phyloP scores from a whole-genome alignment of 1,140 invertebrate genomes.

The Drosophila lacertosa region DNA sequence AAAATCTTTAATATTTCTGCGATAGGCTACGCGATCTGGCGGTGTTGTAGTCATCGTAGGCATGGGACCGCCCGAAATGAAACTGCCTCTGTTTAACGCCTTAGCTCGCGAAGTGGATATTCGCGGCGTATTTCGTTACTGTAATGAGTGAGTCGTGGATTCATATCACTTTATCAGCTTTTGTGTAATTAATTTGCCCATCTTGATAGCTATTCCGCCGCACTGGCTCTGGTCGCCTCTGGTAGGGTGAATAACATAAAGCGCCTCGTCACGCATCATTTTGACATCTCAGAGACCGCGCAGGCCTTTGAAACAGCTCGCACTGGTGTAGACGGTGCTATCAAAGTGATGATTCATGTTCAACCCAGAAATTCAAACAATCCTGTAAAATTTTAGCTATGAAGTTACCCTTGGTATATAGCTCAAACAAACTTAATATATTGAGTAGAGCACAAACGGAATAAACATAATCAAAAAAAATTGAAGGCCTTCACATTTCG shows the following conservation, averaged over 20 bases:
- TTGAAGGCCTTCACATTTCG: not conserved
- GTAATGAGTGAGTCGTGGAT: slow-evolving; percentile 90
- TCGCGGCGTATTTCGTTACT: slow-evolving; percentile 95
- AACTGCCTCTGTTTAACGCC: slow-evolving; percentile 92
- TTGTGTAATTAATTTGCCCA: not conserved
- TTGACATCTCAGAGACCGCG: slow-evolving; percentile 91
- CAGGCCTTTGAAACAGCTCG: slow-evolving; percentile 94
- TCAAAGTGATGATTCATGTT: slow-evolving; percentile 97
- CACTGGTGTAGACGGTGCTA: slow-evolving; percentile 87
- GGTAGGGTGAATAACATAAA: slow-evolving; percentile 94
- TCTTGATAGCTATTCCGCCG: slow-evolving; percentile 88
- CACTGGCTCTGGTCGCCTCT: slow-evolving; percentile 92
- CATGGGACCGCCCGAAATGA: slow-evolving; percentile 91
- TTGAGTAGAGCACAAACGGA: not conserved
- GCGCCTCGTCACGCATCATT: slow-evolving; percentile 96
- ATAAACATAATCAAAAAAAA: not conserved
- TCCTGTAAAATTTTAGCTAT: slow-evolving; percentile 53
- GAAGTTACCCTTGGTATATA: not conserved
- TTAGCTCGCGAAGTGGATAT: slow-evolving; percentile 95
- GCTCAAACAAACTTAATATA: not conserved
- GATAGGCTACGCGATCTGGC: slow-evolving; percentile 91
- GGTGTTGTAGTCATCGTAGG: slow-evolving; percentile 94
- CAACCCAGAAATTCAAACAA: slow-evolving; percentile 86
- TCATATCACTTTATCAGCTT: slow-evolving; percentile 28
- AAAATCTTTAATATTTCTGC: not conserved